Conservation (phyloP, 2,888 invertebrate genomes). For the Sphecodes monilicornis region DNA sequence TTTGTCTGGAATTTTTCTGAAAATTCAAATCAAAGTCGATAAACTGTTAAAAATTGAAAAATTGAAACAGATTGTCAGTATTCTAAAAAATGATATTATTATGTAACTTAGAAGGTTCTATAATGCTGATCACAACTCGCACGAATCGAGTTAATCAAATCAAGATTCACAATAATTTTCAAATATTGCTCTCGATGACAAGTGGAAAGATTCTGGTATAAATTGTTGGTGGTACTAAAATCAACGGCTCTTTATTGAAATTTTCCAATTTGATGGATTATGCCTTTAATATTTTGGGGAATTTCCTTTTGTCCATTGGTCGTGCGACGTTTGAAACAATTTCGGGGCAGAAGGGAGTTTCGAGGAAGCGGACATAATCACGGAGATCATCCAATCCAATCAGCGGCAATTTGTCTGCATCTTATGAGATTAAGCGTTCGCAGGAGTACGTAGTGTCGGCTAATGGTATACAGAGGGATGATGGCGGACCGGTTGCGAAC, state of each 20-base stretch:
- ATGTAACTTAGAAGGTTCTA: no score
- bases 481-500: conserved; percentile 54
- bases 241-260: neutral
- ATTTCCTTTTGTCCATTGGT: neutral
- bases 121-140: no score
- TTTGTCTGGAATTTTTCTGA: no score
- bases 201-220: neutral
- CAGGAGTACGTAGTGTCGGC: conserved; percentile 60
- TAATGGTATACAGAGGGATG: conserved; percentile 52
- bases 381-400: conserved; percentile 61
- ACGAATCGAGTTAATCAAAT: no score
- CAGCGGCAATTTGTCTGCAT: conserved; percentile 63
- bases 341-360: neutral
- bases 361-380: conserved; percentile 39
- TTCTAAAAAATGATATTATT: no score
- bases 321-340: neutral
- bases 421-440: conserved; percentile 61
- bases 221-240: neutral
- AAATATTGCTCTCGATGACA: no score
- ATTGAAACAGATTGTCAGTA: no score
- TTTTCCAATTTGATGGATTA: neutral
- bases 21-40: no score
- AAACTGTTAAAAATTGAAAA: no score
- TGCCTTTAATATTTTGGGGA: neutral
- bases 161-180: no score